A percentile compares a stretch with the other conserved stretches of the same genome.
Conservation (phyloP, 2,888 invertebrate species). For the Erynnis tages region DNA sequence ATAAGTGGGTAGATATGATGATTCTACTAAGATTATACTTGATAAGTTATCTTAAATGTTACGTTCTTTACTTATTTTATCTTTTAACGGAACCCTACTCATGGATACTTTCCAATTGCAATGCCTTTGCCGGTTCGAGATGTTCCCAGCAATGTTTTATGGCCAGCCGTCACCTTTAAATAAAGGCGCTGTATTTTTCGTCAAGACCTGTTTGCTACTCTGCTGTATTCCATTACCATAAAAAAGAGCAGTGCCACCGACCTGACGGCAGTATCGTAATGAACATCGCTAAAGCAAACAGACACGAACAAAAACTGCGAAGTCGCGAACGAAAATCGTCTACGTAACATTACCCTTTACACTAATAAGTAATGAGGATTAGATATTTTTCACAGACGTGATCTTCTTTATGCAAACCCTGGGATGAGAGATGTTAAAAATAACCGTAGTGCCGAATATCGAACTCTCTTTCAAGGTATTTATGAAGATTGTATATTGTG, state of each 20-base stretch:
- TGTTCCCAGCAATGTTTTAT: slow-evolving; percentile 20
- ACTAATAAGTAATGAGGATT: slow-evolving; percentile 6
- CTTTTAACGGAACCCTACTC: not conserved
- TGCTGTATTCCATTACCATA: slow-evolving; percentile 28
- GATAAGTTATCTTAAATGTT: no score
- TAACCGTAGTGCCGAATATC: no score
- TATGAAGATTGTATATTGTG: no score
- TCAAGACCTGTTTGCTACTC: slow-evolving; percentile 24
- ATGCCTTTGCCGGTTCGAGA: slow-evolving; percentile 4
- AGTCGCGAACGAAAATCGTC: slow-evolving; percentile 12
- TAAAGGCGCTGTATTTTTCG: slow-evolving; percentile 24
- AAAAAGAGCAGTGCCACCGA: slow-evolving; percentile 26
- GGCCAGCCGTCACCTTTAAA: slow-evolving; percentile 20
- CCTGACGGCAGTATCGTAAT: slow-evolving; percentile 27
- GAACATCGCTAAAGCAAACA: slow-evolving; percentile 27
- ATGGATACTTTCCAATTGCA: slow-evolving; percentile 3
- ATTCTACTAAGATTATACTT: no score
- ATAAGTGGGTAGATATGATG: no score
- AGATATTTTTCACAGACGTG: no score
- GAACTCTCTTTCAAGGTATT: no score
- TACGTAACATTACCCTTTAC: slow-evolving; percentile 2
- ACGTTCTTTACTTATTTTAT: no score
- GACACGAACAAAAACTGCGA: slow-evolving; percentile 15
- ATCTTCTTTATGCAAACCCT: no score
- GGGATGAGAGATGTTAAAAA: no score